phyloP scores from a whole-genome alignment of 2,797 vertebrate genomes.

The Neolamprologus multifasciatus region DNA sequence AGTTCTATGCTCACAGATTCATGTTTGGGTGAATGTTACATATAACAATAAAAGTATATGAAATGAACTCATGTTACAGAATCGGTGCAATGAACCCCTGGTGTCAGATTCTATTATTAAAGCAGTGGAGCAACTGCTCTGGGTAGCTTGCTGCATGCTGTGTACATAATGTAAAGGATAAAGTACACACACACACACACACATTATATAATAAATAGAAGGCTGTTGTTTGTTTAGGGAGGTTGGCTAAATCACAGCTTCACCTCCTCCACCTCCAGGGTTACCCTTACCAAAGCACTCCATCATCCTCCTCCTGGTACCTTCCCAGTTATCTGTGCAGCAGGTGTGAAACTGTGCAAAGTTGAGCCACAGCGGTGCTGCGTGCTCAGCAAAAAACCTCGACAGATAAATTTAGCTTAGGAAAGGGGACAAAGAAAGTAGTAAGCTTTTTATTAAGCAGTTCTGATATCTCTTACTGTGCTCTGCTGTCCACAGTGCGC shows the following conservation, averaged over 20 bases:
- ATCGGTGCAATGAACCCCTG: fast-evolving
- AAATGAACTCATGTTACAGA: background rate
- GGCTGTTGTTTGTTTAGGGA: background rate
- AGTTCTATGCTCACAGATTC: background rate
- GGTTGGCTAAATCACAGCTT: background rate
- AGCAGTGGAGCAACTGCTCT: background rate
- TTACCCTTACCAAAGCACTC: background rate
- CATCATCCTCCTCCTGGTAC: background rate
- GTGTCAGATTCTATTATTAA: background rate
- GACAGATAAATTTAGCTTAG: background rate
- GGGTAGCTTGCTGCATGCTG: background rate
- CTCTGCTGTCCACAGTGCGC: too few relatives aligned
- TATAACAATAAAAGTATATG: background rate
- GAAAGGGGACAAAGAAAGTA: background rate
- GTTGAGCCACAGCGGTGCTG: background rate
- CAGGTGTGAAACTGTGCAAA: background rate
- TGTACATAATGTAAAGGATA: background rate
- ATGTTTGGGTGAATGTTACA: background rate
- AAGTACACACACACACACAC: background rate
- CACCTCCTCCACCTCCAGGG: background rate
- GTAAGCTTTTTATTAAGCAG: background rate
- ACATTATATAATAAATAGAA: background rate
- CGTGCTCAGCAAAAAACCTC: background rate
- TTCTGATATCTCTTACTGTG: background rate
- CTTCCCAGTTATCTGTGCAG: background rate